phyloP scores from a whole-genome alignment of 2,113 vertebrate species.

The Emydura subglobosa region DNA sequence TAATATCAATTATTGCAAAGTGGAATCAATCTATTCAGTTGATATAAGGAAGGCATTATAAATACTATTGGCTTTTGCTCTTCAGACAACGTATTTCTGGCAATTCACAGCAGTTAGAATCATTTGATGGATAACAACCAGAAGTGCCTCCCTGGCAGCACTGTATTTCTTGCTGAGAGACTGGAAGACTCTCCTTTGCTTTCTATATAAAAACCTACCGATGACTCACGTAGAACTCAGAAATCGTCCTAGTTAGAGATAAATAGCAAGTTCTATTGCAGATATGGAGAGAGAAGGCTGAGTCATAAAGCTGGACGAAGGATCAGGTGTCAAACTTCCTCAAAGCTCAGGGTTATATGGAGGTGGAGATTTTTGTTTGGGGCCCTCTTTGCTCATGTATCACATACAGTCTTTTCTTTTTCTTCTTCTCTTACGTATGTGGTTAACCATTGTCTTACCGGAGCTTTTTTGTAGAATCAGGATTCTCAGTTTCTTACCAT shows the following conservation, averaged over 20 bases:
- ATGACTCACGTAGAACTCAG: slow-evolving; percentile 74
- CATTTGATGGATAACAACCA: slow-evolving; percentile 69
- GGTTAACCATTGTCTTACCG: not conserved
- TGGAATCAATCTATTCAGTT: slow-evolving; percentile 40
- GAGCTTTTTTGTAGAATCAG: not conserved
- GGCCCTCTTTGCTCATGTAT: not conserved
- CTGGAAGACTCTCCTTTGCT: slow-evolving; percentile 77
- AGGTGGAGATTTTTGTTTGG: not conserved
- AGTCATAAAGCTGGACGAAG: slow-evolving; percentile 57
- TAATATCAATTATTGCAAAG: slow-evolving; percentile 62
- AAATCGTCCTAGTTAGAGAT: slow-evolving; percentile 75
- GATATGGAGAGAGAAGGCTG: slow-evolving; percentile 55
- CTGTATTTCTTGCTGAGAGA: slow-evolving; percentile 73
- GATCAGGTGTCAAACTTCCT: slow-evolving; percentile 58
- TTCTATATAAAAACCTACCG: slow-evolving; percentile 75
- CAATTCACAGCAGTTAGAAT: slow-evolving; percentile 70
- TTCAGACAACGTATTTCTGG: slow-evolving; percentile 66
- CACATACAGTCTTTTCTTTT: not conserved
- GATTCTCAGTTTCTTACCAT: not conserved
- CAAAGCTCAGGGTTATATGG: not conserved
- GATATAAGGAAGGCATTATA: slow-evolving; percentile 42
- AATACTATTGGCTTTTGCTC: slow-evolving; percentile 65
- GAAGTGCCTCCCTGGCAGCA: slow-evolving; percentile 76
- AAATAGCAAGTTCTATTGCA: slow-evolving; percentile 69
- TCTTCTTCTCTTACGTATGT: not conserved